Conservation (phyloP, 2,113 vertebrate species). For the Solea senegalensis region DNA sequence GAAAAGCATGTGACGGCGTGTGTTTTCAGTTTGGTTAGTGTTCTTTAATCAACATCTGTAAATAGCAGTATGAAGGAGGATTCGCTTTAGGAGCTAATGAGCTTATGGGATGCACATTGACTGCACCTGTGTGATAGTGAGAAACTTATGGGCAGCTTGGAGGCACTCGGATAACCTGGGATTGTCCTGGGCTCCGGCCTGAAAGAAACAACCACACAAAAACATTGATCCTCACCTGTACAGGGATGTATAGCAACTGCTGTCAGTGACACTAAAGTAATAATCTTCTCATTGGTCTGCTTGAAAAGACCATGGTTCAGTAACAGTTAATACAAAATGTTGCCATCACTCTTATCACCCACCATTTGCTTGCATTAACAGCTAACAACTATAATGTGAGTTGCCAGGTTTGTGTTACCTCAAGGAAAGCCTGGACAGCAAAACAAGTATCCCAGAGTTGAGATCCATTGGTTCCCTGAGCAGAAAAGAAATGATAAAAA, state of each 20-base stretch:
- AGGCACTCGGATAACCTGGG: slow-evolving; percentile 83
- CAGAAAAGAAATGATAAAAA: background rate
- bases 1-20: too few relatives aligned
- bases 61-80: too few relatives aligned
- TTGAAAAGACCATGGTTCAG: too few relatives aligned
- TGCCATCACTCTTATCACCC: too few relatives aligned
- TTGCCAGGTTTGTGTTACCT: slow-evolving; percentile 78
- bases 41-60: too few relatives aligned
- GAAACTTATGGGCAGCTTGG: slow-evolving; percentile 83
- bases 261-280: too few relatives aligned
- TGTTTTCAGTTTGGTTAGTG: too few relatives aligned
- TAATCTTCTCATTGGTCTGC: too few relatives aligned
- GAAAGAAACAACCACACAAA: slow-evolving; percentile 31
- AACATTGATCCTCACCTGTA: too few relatives aligned
- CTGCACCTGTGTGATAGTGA: slow-evolving; percentile 88
- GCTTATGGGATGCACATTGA: background rate
- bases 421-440: slow-evolving; percentile 91
- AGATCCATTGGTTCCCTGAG: slow-evolving; percentile 95
- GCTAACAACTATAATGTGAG: too few relatives aligned
- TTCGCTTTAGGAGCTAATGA: background rate
- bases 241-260: too few relatives aligned
- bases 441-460: slow-evolving; percentile 97
- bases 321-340: too few relatives aligned
- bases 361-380: background rate
- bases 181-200: slow-evolving; percentile 89